Evolutionary conservation across 53 echinoderm and acorn worm genomes (phyloP).

Genomic region (Apostichopus leukothele): DNA sequence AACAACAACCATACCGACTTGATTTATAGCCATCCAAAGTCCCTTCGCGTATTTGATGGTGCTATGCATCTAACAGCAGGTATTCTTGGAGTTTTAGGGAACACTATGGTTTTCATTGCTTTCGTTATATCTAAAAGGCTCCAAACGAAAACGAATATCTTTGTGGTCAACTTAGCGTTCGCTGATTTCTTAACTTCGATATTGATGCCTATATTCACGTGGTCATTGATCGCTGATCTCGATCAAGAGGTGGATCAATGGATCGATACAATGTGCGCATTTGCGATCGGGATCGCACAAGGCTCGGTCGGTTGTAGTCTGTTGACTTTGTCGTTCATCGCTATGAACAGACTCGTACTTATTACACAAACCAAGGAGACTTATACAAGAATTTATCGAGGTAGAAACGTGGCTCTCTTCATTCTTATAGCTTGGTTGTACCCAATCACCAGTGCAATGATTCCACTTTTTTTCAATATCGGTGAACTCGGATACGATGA

Average conservation of each 20-base stretch:
- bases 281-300: conserved; percentile 9
- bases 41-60: not conserved
- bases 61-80: not conserved
- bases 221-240: conserved; percentile 30
- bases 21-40: not conserved
- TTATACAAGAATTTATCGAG: not conserved
- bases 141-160: conserved; percentile 21
- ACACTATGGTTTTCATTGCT: conserved; percentile 27
- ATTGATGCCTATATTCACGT: conserved; percentile 30
- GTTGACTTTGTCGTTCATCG: conserved; percentile 10
- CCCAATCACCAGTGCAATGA: conserved; percentile 23
- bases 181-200: conserved; percentile 21
- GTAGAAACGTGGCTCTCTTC: conserved; percentile 22
- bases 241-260: not conserved
- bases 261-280: conserved; percentile 23
- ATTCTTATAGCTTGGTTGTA: conserved; percentile 41
- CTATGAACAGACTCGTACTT: conserved; percentile 21
- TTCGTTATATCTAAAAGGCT: conserved; percentile 15
- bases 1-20: not conserved
- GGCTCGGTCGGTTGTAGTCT: conserved; percentile 23
- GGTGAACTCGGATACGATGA: conserved; percentile 53
- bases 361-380: conserved; percentile 3
- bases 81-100: not conserved
- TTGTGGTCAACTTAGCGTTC: conserved; percentile 25
- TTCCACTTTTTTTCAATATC: conserved; percentile 48